Base-by-base conservation (phyloP, 2,888 invertebrate genomes). In the Xestia c-nigrum region DNA sequence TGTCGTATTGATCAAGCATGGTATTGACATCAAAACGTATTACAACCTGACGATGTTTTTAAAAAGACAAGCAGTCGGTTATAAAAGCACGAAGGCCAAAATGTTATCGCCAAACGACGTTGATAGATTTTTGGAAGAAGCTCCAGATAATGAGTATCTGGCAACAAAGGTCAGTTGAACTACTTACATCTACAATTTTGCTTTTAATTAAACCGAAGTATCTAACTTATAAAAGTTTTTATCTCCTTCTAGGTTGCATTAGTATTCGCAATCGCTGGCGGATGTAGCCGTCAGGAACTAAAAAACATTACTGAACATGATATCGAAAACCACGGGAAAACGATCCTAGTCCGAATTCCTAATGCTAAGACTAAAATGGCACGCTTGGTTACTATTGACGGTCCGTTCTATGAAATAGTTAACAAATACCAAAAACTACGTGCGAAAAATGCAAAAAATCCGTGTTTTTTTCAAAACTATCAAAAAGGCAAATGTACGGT, bases 181-280 rank as follows among this genome's bases (percentile, higher is more conserved):
- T 43, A 43, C 10, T 40, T 16, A 31, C 19, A 59, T 19, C 19
- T 31, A 31, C 31, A 31, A 59, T 31, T 7, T 31, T 59, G 16
- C 9, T 31, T 59, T 31, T 7, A 19, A 31, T 3, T 19, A 3
- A 24, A 24, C 57, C 6, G 57, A 57, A 31, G 19, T 59, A n/a
- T n/a, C n/a, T n/a, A n/a, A 3, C 21, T 46, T 69, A 52, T 47
- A 6, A 55, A 21, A 31, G 12, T 50, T 43, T 46, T 46, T 31
- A 50, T 52, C 5, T 76, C 1, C 24, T 78, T 69, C 2, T n/a
- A 76, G 76, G 76, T 76, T 14, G 76, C 78, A 19, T 78, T 76
- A 50, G 69, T 76, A 76, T 76, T 76, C 31, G 76, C 47, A 19
- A 50, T 76, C 3, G 40, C 47, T 31, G 76, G 76, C 6, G 79